Evolutionary conservation across 1,140 invertebrate genomes (phyloP).

Genomic region (Panulirus ornatus): DNA sequence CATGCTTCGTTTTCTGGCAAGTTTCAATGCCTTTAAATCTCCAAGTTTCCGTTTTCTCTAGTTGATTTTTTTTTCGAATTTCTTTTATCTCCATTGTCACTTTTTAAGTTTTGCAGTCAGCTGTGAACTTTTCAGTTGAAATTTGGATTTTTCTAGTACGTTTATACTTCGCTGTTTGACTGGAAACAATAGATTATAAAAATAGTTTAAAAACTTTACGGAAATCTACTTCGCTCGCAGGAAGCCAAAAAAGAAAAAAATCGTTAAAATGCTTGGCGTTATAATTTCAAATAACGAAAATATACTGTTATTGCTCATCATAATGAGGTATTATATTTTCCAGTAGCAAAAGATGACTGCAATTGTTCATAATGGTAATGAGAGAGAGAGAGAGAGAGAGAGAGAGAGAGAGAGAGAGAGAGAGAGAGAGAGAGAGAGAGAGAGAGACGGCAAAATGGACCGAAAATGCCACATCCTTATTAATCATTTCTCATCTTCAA

Average conservation of each 20-base stretch:
- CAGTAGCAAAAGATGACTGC: constrained; percentile 2
- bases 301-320: too few species aligned
- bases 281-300: neutral
- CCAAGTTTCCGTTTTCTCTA: too few species aligned
- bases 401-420: neutral
- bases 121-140: too few species aligned
- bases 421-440: neutral
- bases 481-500: too few species aligned
- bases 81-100: too few species aligned
- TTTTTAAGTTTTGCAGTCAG: too few species aligned
- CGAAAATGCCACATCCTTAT: neutral
- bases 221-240: neutral
- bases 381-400: neutral
- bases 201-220: neutral
- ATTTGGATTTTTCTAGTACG: too few species aligned
- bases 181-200: too few species aligned
- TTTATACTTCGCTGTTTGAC: too few species aligned
- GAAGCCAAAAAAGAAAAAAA: neutral
- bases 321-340: neutral
- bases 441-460: neutral
- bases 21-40: too few species aligned
- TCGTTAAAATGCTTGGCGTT: neutral
- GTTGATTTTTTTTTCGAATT: too few species aligned
- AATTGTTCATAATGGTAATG: neutral
- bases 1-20: too few species aligned